Evolutionary conservation across 2,888 invertebrate genomes (phyloP).

Genomic region (Parthenolecanium corni): DNA sequence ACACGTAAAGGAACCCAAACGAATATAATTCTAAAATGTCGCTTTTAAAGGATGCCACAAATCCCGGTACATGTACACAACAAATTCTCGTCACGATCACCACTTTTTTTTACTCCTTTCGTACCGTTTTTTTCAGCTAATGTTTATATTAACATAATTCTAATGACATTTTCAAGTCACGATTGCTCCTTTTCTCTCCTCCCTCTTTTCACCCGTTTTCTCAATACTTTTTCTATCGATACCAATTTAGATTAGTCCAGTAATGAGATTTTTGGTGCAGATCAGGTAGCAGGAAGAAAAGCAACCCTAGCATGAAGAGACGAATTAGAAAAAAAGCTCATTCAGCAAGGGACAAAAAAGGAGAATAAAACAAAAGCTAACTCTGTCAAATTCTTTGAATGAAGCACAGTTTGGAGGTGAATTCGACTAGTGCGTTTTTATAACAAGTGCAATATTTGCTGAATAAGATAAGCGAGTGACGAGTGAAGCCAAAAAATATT

Average conservation of each 20-base stretch:
- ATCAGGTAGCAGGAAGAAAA: background rate
- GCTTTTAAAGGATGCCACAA: conserved; percentile 15
- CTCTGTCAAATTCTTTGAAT: too few species aligned
- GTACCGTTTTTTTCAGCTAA: conserved; percentile 19
- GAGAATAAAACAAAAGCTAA: too few species aligned
- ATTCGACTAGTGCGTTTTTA: too few species aligned
- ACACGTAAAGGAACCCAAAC: background rate
- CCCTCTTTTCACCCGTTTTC: background rate
- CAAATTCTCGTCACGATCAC: conserved; percentile 16
- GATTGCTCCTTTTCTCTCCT: background rate
- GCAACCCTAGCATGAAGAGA: background rate
- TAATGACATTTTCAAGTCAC: conserved; percentile 21
- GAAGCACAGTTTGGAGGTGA: too few species aligned
- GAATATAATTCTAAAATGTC: conserved; percentile 9
- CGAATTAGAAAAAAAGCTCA: too few species aligned
- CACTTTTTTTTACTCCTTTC: background rate
- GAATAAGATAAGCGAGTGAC: too few species aligned
- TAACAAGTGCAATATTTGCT: too few species aligned
- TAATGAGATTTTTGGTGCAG: background rate
- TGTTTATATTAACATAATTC: conserved; percentile 23
- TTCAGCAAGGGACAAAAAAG: too few species aligned
- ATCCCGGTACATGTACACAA: conserved; percentile 3
- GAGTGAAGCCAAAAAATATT: too few species aligned
- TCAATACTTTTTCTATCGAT: background rate
- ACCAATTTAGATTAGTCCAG: background rate